Evolutionary conservation across 1,140 invertebrate genomes (phyloP).

Genomic region (Listronotus bonariensis): DNA sequence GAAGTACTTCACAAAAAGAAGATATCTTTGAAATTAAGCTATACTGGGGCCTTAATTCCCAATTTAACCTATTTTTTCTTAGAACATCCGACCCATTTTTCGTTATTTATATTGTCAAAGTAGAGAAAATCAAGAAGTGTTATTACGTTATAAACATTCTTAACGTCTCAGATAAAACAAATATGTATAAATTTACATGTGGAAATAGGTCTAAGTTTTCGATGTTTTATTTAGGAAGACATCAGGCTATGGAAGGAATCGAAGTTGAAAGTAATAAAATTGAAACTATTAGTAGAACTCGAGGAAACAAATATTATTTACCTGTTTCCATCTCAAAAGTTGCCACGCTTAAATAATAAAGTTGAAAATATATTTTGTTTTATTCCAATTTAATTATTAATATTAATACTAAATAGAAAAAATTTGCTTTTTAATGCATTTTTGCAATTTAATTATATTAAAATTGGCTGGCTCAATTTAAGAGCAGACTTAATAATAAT

Average conservation of each 20-base stretch:
- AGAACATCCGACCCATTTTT: neutral
- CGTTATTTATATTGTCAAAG: neutral
- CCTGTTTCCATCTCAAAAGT: no score
- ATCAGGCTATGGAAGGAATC: slow-evolving; percentile 3
- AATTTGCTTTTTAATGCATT: no score
- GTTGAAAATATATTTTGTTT: no score
- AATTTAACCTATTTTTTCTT: neutral
- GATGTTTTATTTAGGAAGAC: slow-evolving; percentile 7
- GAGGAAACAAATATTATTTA: no score
- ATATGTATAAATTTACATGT: slow-evolving; percentile 10
- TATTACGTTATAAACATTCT: slow-evolving; percentile 2
- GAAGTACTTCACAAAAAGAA: no score
- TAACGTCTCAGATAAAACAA: slow-evolving; percentile 1
- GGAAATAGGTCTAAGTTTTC: slow-evolving; percentile 1
- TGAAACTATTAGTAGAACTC: no score
- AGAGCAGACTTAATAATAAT: no score
- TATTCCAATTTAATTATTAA: no score
- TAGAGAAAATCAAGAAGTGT: neutral
- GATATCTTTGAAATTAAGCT: neutral
- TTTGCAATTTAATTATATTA: no score
- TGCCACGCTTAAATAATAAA: no score
- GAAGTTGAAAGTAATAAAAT: slow-evolving; percentile 3
- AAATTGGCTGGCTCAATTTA: no score
- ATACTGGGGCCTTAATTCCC: neutral
- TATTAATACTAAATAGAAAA: no score